These are phyloP conservation scores for Synergus gifuensis DNA, from an alignment of 2,888 invertebrate species.

Conservation along the genomic window DNA sequence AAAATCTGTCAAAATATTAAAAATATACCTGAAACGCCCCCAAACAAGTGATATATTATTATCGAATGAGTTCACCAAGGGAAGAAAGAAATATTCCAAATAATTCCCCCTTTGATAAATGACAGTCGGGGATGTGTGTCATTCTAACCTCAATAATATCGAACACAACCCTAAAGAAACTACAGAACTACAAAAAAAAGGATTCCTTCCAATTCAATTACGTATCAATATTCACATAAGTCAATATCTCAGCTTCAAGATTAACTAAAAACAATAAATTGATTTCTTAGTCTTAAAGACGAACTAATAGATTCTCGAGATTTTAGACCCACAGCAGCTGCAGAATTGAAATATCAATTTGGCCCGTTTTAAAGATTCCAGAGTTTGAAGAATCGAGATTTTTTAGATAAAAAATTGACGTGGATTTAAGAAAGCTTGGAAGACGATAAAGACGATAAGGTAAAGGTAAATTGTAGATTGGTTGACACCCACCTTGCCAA, in stretches of 20 bases:
- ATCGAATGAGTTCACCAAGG: neutral
- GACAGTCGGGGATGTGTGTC: conserved; percentile 13
- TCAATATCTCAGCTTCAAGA: neutral
- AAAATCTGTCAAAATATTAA: neutral
- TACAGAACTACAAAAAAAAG: neutral
- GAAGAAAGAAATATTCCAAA: too few species aligned
- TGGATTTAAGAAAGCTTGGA: conserved; percentile 32
- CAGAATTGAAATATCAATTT: neutral
- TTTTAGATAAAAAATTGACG: neutral
- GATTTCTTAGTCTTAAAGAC: neutral
- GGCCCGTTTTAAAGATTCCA: neutral
- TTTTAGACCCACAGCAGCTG: neutral
- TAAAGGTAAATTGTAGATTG: conserved; percentile 8
- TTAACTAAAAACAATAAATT: neutral
- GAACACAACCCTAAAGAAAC: neutral
- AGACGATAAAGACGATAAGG: conserved; percentile 14
- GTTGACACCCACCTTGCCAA: conserved; percentile 89
- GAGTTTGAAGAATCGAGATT: neutral
- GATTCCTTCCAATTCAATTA: neutral
- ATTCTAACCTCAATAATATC: conserved; percentile 31
- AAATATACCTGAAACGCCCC: neutral
- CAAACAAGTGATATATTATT: conserved; percentile 9
- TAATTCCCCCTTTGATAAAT: conserved; percentile 24
- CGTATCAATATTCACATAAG: neutral
- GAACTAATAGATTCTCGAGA: neutral